A percentile compares a stretch with the other conserved stretches of the same genome.
These are phyloP conservation scores for Hozukius guyotensis DNA, from an alignment of 2,797 vertebrate species.

Conservation along the genomic window DNA sequence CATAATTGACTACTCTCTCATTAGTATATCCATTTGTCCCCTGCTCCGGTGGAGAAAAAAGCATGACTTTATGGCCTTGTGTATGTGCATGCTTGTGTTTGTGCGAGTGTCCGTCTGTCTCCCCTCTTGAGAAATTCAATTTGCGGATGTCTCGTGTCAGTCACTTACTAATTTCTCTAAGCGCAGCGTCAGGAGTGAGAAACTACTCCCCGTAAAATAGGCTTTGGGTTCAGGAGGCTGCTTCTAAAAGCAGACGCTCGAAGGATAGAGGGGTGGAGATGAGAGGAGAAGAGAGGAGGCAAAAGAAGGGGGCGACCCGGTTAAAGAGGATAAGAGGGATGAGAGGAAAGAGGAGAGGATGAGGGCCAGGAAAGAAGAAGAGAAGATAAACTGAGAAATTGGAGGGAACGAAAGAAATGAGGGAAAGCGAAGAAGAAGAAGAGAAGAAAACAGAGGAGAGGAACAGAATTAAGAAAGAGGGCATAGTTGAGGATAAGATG, in stretches of 20 bases:
- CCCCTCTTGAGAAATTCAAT: constrained; percentile 72
- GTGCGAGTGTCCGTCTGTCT: constrained; percentile 21
- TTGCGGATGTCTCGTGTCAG: constrained; percentile 68
- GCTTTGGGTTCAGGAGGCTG: constrained; percentile 70
- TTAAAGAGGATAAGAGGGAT: constrained; percentile 41
- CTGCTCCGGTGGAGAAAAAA: constrained; percentile 16
- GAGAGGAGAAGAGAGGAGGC: constrained; percentile 11
- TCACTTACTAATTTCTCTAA: constrained; percentile 75
- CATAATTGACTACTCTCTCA: constrained; percentile 35
- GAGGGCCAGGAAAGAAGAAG: neutral
- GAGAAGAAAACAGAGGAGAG: neutral
- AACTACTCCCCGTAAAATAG: constrained; percentile 77
- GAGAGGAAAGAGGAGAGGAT: constrained; percentile 13
- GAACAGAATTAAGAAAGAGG: constrained; percentile 14
- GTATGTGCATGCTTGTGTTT: constrained; percentile 31
- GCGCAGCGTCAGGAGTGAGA: constrained; percentile 59
- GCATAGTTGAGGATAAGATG: constrained; percentile 22
- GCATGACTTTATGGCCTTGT: constrained; percentile 22
- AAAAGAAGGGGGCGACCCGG: constrained; percentile 12
- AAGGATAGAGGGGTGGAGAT: constrained; percentile 44
- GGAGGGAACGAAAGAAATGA: neutral
- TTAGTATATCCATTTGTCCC: constrained; percentile 36
- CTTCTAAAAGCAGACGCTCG: constrained; percentile 51
- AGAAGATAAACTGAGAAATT: constrained; percentile 1
- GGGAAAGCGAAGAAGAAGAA: neutral